Percentiles rank a stretch among this genome's conserved stretches.
These are phyloP conservation scores for Heteropelma amictum DNA, from an alignment of 2,888 invertebrate genomes.

Conservation along the genomic window DNA sequence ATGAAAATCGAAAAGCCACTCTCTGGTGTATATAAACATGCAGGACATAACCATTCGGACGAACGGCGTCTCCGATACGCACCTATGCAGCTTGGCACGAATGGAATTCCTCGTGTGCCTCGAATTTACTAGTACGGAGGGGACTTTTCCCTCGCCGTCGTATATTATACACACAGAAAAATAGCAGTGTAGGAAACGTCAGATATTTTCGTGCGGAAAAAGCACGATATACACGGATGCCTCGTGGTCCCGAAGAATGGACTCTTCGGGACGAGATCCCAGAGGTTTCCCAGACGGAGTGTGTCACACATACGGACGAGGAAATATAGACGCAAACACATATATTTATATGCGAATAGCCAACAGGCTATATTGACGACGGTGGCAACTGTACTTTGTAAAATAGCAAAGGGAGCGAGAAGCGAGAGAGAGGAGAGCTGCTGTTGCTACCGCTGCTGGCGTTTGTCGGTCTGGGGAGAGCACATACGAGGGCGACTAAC, in stretches of 20 bases:
- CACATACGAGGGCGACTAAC: slow-evolving; percentile 37
- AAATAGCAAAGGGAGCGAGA: slow-evolving; percentile 40
- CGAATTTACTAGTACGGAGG: background rate
- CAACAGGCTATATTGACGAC: slow-evolving; percentile 32
- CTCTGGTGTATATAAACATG: slow-evolving; percentile 4
- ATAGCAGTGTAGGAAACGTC: slow-evolving; percentile 13
- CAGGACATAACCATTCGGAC: slow-evolving; percentile 22
- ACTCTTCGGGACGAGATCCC: slow-evolving; percentile 48
- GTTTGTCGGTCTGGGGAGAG: slow-evolving; percentile 26
- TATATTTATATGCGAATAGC: slow-evolving; percentile 7
- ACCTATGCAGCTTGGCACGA: slow-evolving; percentile 25
- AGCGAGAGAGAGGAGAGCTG: slow-evolving; percentile 9
- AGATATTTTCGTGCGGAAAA: background rate
- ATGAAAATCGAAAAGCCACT: slow-evolving; percentile 14
- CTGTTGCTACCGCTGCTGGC: slow-evolving; percentile 9
- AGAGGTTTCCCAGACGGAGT: slow-evolving; percentile 32
- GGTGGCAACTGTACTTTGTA: slow-evolving; percentile 51
- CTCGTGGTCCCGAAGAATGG: slow-evolving; percentile 34
- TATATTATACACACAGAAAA: background rate
- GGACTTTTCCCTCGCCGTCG: background rate
- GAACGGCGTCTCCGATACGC: slow-evolving; percentile 48
- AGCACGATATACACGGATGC: background rate
- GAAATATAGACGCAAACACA: background rate
- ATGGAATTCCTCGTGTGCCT: slow-evolving; percentile 14
- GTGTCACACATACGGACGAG: slow-evolving; percentile 34